Evolutionary conservation across 2,797 vertebrate species (phyloP), one percentile per base, ranked within the genome.

Genomic region (Tragelaphus oryx): DNA sequence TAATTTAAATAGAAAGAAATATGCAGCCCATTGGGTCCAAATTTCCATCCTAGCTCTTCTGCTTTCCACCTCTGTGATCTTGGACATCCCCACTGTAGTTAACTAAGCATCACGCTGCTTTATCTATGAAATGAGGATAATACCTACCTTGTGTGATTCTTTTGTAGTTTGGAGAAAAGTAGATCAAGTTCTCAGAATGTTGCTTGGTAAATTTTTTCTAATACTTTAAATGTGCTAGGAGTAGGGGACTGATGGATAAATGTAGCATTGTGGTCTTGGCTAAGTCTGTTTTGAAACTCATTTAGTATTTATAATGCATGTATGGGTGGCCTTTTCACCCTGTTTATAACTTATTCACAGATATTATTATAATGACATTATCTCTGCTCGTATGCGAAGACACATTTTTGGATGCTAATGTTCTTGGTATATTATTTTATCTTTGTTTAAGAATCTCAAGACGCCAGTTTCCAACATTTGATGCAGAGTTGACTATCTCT

Each of bases 401-500:
- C 6, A 46, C n/a, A 22, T 57, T 94, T 96, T 95, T 68, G 46
- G 24, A 75, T 96, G 13, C n/a, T 96, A 57, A 90, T 81, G 4
- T 54, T 87, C 28, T 91, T 93, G 50, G 26, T 91, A 22, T 84
- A 17, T 85, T 91, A 11, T 93, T 28, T 95, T 93, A 91, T 83
- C 59, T 93, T 46, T 9, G 92, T 93, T 46, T 11, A 94, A 99
- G 98, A 97, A 99, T 99, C 92, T 98, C 98, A 86, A 89, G 94
- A 22, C 96, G 97, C 28, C 87, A 68, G 11, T 59, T 97, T 97
- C 98, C 99, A 93, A 86, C 98, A 41, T 99, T 99, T 97, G 99
- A 99, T 96, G 98, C 98, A 62, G 96, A 98, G 71, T 48, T 99
- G 94, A 87, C 82, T 93, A 84, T 98, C 94, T 93, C 96, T 94